These are phyloP conservation scores for Atrichornis clamosus DNA, from an alignment of 2,113 vertebrate species.

Conservation along the genomic window DNA sequence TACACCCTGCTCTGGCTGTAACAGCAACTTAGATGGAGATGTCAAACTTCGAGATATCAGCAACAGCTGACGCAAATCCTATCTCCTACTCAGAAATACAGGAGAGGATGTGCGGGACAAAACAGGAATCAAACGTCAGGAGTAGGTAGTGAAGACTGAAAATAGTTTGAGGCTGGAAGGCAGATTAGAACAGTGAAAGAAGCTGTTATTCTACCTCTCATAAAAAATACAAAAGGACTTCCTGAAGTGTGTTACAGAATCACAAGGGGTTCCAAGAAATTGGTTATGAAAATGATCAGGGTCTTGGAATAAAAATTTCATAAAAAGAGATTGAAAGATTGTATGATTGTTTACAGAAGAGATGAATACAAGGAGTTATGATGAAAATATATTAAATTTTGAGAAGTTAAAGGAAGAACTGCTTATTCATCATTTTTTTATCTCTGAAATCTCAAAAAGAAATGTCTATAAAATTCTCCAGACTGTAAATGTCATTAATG, in stretches of 20 bases:
- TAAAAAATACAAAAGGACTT: not conserved
- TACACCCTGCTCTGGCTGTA: not conserved
- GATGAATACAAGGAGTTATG: not conserved
- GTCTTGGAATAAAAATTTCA: conserved; percentile 10
- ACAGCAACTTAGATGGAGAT: not conserved
- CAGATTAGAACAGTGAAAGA: not conserved
- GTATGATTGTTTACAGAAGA: not conserved
- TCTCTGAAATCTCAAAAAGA: not conserved
- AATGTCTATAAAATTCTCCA: not conserved
- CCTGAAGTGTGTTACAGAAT: not conserved
- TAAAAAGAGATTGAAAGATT: conserved; percentile 35
- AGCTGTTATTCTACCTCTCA: not conserved
- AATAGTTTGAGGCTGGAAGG: not conserved
- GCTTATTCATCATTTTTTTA: not conserved
- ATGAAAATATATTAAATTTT: conserved; percentile 22
- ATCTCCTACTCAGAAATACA: not conserved
- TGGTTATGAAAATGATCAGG: not conserved
- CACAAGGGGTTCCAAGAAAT: not conserved
- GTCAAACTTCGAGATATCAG: not conserved
- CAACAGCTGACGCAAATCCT: not conserved
- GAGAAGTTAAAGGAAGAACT: not conserved
- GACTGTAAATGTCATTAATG: not conserved
- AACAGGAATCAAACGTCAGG: not conserved
- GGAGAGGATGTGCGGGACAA: not conserved
- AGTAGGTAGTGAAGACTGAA: not conserved